Conservation (phyloP, 2,113 vertebrate species). For the Oreotrochilus melanogaster region DNA sequence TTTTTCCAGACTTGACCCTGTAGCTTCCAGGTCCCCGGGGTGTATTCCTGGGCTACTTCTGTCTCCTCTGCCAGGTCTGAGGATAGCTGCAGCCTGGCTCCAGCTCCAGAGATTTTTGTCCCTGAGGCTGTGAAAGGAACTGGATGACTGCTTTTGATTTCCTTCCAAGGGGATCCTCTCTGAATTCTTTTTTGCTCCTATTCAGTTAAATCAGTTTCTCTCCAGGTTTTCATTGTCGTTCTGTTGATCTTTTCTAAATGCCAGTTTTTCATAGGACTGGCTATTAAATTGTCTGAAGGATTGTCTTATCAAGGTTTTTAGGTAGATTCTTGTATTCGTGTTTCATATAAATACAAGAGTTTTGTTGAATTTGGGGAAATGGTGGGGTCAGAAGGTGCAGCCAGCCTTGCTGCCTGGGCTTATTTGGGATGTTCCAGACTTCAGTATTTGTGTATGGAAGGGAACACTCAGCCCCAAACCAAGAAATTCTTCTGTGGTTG, state of each 20-base stretch:
- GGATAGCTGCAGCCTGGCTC: background rate
- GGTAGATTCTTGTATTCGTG: background rate
- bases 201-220: background rate
- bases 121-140: background rate
- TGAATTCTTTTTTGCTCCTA: background rate
- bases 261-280: background rate
- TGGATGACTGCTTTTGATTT: background rate
- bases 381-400: background rate
- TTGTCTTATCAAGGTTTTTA: background rate
- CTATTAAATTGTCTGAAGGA: background rate
- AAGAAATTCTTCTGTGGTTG: background rate
- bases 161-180: background rate
- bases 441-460: background rate
- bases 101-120: background rate
- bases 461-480: no score
- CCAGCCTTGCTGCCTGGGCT: background rate
- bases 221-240: fast-evolving
- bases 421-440: background rate
- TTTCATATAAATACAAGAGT: background rate
- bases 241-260: background rate
- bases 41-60: background rate
- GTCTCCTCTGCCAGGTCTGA: background rate
- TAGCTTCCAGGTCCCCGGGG: fast-evolving
- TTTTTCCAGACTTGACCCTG: background rate
- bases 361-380: background rate